These are phyloP conservation scores for Thaleichthys pacificus DNA, from an alignment of 2,797 vertebrate species.

Conservation along the genomic window DNA sequence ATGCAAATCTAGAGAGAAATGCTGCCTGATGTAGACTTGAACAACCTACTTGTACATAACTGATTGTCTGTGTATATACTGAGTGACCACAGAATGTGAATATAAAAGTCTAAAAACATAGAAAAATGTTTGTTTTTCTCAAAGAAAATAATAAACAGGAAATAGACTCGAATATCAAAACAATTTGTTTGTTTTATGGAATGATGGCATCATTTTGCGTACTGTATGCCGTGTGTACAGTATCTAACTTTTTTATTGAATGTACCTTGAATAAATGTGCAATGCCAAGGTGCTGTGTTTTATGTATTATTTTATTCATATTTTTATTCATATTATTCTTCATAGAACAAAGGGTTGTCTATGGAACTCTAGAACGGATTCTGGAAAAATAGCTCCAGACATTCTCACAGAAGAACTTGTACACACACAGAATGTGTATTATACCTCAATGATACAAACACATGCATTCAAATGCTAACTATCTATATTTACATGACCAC, in stretches of 20 bases:
- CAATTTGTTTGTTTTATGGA: not conserved
- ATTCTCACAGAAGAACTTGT: no score
- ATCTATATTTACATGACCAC: no score
- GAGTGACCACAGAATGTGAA: no score
- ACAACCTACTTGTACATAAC: not conserved
- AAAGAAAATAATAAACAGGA: no score
- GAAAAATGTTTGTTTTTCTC: no score
- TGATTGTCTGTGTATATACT: no score
- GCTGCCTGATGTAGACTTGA: conserved; percentile 64
- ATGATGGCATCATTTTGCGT: not conserved
- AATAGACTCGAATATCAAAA: not conserved
- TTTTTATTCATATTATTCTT: not conserved
- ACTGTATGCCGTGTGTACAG: not conserved
- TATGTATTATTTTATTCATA: not conserved
- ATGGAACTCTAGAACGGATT: no score
- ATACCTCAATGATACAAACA: not conserved
- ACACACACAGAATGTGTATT: not conserved
- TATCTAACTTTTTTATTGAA: not conserved
- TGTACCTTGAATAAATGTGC: conserved; percentile 8
- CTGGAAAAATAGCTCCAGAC: no score
- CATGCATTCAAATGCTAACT: no score
- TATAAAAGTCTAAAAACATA: no score
- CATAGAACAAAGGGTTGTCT: not conserved
- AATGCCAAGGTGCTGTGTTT: not conserved
- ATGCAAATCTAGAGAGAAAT: conserved; percentile 70